These are phyloP conservation scores for Noctilio leporinus DNA, from an alignment of 2,113 vertebrate genomes.

Conservation along the genomic window DNA sequence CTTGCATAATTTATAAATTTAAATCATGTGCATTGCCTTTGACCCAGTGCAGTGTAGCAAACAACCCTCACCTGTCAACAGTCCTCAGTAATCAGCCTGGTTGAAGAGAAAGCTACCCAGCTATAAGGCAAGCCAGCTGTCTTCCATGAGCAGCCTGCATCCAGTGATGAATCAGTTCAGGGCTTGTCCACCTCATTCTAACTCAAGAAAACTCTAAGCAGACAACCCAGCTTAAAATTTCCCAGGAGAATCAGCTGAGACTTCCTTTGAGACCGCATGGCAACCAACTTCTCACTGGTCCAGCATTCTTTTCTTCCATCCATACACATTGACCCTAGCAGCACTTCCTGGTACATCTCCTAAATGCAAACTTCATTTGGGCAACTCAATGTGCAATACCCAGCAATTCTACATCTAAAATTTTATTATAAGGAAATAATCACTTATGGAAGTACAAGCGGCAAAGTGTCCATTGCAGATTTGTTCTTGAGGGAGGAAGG, in stretches of 20 bases:
- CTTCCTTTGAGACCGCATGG: neutral
- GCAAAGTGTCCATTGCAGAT: neutral
- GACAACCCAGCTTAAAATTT: neutral
- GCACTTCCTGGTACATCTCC: neutral
- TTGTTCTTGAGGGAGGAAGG: neutral
- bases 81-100: neutral
- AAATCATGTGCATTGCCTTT: neutral
- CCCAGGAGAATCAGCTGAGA: fast-evolving
- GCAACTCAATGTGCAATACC: neutral
- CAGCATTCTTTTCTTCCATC: neutral
- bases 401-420: neutral
- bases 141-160: neutral
- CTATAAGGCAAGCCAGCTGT: neutral
- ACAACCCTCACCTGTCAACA: neutral
- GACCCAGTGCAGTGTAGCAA: neutral
- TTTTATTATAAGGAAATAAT: neutral
- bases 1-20: neutral
- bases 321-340: neutral
- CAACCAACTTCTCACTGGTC: neutral
- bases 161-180: neutral
- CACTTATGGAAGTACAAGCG: neutral
- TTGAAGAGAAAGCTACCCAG: neutral
- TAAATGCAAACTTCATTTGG: neutral
- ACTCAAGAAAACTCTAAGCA: neutral
- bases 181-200: neutral